These are phyloP conservation scores for Lordiphosa collinella DNA, from an alignment of 1,140 invertebrate species.

Conservation along the genomic window DNA sequence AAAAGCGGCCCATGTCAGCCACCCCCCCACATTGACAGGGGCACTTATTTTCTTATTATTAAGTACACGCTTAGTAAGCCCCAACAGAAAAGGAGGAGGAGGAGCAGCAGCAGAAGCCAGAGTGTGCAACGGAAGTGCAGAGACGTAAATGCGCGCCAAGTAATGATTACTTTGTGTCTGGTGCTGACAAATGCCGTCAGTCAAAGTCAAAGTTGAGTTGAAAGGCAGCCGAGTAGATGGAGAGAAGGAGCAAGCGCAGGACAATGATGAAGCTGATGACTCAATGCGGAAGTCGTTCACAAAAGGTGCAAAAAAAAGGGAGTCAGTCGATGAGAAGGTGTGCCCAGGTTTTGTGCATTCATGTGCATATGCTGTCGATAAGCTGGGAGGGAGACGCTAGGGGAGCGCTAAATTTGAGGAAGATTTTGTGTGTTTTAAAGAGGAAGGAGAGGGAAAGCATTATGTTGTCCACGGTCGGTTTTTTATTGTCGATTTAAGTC, in stretches of 20 bases:
- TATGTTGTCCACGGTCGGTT: too few species aligned
- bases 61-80: constrained; percentile 69
- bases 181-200: constrained; percentile 73
- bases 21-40: constrained; percentile 47
- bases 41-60: constrained; percentile 77
- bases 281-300: constrained; percentile 54
- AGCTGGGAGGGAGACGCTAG: constrained; percentile 13
- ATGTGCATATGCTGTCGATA: constrained; percentile 45
- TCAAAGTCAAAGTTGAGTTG: constrained; percentile 63
- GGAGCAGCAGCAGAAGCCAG: constrained; percentile 18
- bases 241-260: constrained; percentile 4
- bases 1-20: not conserved
- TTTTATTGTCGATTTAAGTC: too few species aligned
- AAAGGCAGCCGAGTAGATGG: constrained; percentile 6
- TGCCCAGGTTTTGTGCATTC: constrained; percentile 38
- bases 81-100: constrained; percentile 2
- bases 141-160: constrained; percentile 46
- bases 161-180: constrained; percentile 78
- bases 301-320: constrained; percentile 36
- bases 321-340: constrained; percentile 31
- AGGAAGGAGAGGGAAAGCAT: too few species aligned
- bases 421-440: too few species aligned
- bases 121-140: constrained; percentile 7
- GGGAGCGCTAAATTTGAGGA: too few species aligned
- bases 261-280: constrained; percentile 10